Conservation (phyloP, 2,888 invertebrate species). For the Pterostichus madidus region DNA sequence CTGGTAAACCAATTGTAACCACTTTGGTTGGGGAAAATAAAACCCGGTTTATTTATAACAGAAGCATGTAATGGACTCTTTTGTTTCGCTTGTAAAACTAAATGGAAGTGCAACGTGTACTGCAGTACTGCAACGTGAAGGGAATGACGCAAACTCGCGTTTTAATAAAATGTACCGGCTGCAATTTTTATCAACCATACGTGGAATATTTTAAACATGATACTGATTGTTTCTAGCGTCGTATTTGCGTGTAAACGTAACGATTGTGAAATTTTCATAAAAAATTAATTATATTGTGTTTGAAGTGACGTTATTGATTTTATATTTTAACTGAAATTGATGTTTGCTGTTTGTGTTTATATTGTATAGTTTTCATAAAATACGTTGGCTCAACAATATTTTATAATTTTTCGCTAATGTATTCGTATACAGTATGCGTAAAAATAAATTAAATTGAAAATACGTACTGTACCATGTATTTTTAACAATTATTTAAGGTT, state of each 20-base stretch:
- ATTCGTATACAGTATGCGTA: too few relatives aligned
- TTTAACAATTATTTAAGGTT: too few relatives aligned
- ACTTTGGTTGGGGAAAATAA: constrained; percentile 11
- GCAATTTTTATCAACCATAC: constrained; percentile 48
- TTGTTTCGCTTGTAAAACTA: constrained; percentile 46
- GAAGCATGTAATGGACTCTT: constrained; percentile 30
- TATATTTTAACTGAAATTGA: background rate
- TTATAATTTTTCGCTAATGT: too few relatives aligned
- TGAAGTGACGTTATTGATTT: constrained; percentile 18
- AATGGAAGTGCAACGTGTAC: constrained; percentile 37
- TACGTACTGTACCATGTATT: too few relatives aligned
- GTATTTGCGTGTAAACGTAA: constrained; percentile 18
- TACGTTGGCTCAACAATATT: background rate
- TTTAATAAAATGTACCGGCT: constrained; percentile 44
- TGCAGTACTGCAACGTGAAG: background rate
- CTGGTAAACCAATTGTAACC: background rate
- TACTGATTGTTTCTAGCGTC: constrained; percentile 28
- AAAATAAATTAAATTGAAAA: too few relatives aligned
- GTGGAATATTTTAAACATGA: constrained; percentile 45
- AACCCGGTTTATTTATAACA: constrained; percentile 28
- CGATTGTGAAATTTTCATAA: constrained; percentile 45
- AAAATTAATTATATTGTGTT: constrained; percentile 32
- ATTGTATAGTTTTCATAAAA: too few relatives aligned
- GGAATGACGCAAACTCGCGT: background rate
- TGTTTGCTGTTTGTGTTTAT: background rate